Percentiles rank a stretch among this genome's conserved stretches.
Evolutionary conservation across 2,797 vertebrate species (phyloP).

Genomic region (Brachyalestes nurse): DNA sequence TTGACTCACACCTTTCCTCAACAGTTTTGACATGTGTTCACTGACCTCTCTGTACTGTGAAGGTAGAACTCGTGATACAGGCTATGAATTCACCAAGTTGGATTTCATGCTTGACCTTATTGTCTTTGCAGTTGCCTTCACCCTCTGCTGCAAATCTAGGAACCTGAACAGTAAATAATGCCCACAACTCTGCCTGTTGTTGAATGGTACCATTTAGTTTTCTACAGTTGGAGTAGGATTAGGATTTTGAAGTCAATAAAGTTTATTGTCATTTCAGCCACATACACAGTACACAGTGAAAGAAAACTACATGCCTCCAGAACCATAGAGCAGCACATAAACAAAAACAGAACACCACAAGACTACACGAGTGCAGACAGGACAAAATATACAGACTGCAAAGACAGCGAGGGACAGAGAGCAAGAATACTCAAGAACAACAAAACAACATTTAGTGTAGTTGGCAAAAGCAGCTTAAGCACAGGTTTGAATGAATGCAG

Average conservation of each 20-base stretch:
- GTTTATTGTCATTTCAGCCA: no score
- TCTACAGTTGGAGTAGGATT: not conserved
- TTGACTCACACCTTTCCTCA: not conserved
- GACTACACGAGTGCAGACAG: no score
- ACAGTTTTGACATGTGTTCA: not conserved
- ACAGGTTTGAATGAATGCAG: no score
- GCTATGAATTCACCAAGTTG: not conserved
- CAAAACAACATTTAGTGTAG: no score
- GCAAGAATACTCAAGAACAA: no score
- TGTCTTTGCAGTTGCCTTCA: not conserved
- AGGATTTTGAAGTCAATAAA: not conserved
- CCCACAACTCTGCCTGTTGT: not conserved
- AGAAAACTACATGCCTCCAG: no score
- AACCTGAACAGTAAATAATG: not conserved
- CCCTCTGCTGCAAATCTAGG: not conserved
- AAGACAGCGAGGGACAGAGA: no score
- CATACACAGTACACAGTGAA: no score
- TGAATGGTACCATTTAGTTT: not conserved
- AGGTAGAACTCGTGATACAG: not conserved
- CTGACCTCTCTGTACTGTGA: not conserved
- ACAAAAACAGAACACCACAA: no score
- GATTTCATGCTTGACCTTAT: conserved; percentile 8
- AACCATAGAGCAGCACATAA: no score
- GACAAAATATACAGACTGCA: no score
- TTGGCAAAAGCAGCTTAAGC: no score